Percentiles rank a stretch among this genome's conserved stretches.
Evolutionary conservation across 1,140 invertebrate genomes (phyloP).

Genomic region (Drosophila saltans): DNA sequence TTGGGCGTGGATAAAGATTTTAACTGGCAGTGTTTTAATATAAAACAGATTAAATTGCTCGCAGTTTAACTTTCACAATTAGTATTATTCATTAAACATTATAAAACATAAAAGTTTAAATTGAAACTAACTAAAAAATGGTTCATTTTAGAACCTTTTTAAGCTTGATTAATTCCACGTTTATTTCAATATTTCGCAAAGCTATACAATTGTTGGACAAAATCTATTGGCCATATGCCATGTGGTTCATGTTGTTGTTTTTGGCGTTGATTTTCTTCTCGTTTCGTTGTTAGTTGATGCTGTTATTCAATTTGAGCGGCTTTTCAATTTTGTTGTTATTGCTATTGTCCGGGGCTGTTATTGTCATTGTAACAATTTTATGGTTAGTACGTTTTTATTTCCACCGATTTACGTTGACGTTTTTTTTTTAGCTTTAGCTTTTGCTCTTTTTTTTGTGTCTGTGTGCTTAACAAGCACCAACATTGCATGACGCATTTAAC

Average conservation of each 20-base stretch:
- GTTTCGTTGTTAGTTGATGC: conserved; percentile 25
- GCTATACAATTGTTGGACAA: background rate
- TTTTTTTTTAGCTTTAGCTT: conserved; percentile 36
- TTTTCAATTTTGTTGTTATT: conserved; percentile 41
- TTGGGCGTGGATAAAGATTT: no score
- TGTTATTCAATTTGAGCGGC: conserved; percentile 62
- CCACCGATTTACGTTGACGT: conserved; percentile 43
- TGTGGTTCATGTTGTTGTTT: conserved; percentile 32
- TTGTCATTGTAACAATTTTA: conserved; percentile 73
- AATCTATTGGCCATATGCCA: conserved; percentile 11
- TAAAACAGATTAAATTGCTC: no score
- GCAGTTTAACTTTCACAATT: no score
- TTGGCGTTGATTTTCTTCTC: conserved; percentile 15
- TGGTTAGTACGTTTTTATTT: conserved; percentile 68
- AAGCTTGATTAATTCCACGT: background rate
- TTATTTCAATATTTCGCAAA: background rate
- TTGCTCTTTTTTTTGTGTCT: conserved; percentile 26
- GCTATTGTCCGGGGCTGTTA: conserved; percentile 40
- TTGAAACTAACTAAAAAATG: background rate
- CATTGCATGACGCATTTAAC: conserved; percentile 67
- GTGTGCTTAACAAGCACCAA: conserved; percentile 32
- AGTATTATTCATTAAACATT: no score
- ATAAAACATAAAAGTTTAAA: no score
- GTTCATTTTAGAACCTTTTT: background rate
- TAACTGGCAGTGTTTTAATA: no score